These are phyloP conservation scores for Psammodynastes pulverulentus DNA, from an alignment of 2,113 vertebrate species.

Conservation along the genomic window DNA sequence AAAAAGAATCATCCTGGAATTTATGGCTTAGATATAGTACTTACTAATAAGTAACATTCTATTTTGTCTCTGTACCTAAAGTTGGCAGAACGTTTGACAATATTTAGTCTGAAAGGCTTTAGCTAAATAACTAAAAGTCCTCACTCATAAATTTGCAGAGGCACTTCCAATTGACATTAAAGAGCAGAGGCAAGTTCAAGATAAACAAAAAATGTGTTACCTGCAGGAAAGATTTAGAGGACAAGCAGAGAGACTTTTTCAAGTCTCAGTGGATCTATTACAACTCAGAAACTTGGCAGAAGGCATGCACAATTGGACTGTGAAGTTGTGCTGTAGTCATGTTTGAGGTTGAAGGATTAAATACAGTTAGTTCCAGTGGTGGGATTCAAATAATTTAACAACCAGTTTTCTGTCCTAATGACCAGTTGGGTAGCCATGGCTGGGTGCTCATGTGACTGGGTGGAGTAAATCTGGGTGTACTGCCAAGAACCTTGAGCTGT, in stretches of 20 bases:
- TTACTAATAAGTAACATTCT: neutral
- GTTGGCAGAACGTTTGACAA: neutral
- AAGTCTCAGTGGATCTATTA: neutral
- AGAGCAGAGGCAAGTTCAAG: neutral
- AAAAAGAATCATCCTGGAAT: neutral
- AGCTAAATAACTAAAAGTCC: neutral
- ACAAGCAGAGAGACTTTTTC: neutral
- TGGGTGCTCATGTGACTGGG: no score
- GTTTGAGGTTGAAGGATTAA: neutral
- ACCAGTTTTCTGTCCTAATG: no score
- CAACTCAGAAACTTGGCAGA: neutral
- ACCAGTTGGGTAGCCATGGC: no score
- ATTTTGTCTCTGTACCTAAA: neutral
- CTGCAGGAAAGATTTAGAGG: neutral
- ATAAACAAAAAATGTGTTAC: neutral
- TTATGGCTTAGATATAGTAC: neutral
- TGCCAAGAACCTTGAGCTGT: no score
- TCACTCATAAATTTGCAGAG: neutral
- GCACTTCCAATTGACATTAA: neutral
- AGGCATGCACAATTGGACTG: neutral
- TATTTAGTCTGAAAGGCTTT: neutral
- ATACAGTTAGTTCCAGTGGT: neutral
- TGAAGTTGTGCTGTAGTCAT: neutral
- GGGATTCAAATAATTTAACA: no score
- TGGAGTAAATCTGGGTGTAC: no score